Percentiles rank a stretch among this genome's conserved stretches.
phyloP scores from a whole-genome alignment of 2,888 invertebrate genomes.

The Siphlonurus alternatus region DNA sequence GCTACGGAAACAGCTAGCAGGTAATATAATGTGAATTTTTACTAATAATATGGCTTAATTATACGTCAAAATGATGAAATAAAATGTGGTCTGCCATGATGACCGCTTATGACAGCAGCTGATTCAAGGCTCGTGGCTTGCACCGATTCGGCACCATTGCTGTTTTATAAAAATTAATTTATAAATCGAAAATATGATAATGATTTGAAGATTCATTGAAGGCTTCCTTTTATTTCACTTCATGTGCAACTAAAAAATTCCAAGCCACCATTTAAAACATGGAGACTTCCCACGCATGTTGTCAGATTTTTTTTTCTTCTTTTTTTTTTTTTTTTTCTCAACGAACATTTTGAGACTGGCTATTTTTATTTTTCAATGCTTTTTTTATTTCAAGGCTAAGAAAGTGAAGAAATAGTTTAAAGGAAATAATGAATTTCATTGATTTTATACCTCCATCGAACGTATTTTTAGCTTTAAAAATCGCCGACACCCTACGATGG shows the following conservation, averaged over 20 bases:
- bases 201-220: no score
- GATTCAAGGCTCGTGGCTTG: constrained; percentile 6
- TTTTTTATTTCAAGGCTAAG: not conserved
- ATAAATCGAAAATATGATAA: no score
- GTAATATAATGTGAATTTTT: constrained; percentile 35
- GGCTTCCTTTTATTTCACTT: no score
- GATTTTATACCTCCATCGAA: no score
- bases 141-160: not conserved
- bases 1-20: constrained; percentile 90
- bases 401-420: no score
- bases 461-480: no score
- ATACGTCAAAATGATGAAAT: not conserved
- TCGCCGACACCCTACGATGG: no score
- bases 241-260: no score
- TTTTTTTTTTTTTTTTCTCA: not conserved
- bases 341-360: not conserved
- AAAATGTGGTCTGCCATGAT: constrained; percentile 6
- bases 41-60: constrained; percentile 9
- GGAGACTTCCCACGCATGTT: not conserved
- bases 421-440: no score
- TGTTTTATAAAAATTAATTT: not conserved
- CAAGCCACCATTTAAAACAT: no score
- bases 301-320: not conserved
- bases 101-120: constrained; percentile 6
- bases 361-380: not conserved